Base-by-base conservation (phyloP, 2,797 vertebrate genomes). In the Artibeus jamaicensis region DNA sequence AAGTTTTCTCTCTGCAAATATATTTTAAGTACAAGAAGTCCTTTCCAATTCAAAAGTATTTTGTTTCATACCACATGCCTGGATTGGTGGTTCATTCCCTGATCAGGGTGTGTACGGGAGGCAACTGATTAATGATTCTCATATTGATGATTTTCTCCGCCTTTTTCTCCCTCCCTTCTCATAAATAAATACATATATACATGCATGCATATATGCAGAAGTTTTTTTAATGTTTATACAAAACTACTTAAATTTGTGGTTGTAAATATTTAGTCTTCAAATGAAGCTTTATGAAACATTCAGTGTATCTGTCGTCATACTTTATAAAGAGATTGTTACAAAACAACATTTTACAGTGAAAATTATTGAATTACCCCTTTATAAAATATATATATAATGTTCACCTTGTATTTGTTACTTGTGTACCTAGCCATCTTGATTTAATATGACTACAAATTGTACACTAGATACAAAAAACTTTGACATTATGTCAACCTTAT, bases 381-480 rank as follows among this genome's bases (percentile, higher is more conserved):
- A 57, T 89, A 92, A 89, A 87, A n/a, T n/a, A 73, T 86, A 65
- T 34, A n/a, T 76, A 15, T 91, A 16, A 73, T 93, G 15, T 53
- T 92, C 0, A n/a, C 24, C 34, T 77, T 71, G 8, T 74, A 76
- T 90, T 94, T 65, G n/a, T 90, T 91, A 55, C 62, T 85, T 65
- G 32, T 92, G 5, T 89, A 32, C 32, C 0, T 94, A 32, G 53
- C 44, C 86, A 26, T 83, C 95, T 94, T 74, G 26, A 91, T 73
- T 73, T 89, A 37, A 71, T 79, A 55, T 48, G 68, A 50, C 50
- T 84, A 32, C 19, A 95, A 67, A 77, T 93, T 91, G 15, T 50
- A 50, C 26, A 90, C 48, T 93, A 77, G 29, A 71, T 91, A 39
- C 59, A 84, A 89, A 91, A 71, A 95, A 71, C 14, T 93, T 93